Percentiles rank a stretch among this genome's conserved stretches.
phyloP scores from a whole-genome alignment of 2,113 vertebrate species.

The Charadrius vociferus region DNA sequence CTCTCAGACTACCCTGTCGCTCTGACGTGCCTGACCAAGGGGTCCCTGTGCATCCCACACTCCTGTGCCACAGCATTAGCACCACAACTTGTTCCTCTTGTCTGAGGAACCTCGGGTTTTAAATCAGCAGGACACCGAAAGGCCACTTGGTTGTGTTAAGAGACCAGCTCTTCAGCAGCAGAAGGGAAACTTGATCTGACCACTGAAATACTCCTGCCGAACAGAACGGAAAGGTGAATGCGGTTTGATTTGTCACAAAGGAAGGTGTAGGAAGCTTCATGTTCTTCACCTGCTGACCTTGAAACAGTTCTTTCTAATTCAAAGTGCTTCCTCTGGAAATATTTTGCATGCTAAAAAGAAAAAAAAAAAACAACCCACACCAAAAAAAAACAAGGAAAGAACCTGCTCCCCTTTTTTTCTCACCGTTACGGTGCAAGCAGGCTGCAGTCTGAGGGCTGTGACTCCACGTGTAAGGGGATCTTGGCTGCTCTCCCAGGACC shows the following conservation, averaged over 20 bases:
- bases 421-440: fast-evolving
- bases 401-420: background rate
- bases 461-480: fast-evolving
- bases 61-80: background rate
- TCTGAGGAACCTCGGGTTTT: background rate
- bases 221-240: background rate
- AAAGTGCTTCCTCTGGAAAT: background rate
- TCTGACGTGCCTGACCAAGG: too few relatives aligned
- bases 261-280: background rate
- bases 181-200: background rate
- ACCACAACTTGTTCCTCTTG: background rate
- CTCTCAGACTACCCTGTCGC: background rate
- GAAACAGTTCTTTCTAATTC: background rate
- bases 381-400: background rate
- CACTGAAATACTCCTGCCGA: background rate
- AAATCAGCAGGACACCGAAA: background rate
- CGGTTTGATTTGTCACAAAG: background rate
- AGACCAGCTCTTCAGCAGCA: background rate
- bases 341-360: background rate
- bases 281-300: background rate
- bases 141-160: background rate
- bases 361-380: background rate
- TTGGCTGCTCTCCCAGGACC: background rate
- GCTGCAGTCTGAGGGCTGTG: background rate
- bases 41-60: fast-evolving